phyloP scores from a whole-genome alignment of 2,888 invertebrate species.

The Hofmannophila pseudospretella region DNA sequence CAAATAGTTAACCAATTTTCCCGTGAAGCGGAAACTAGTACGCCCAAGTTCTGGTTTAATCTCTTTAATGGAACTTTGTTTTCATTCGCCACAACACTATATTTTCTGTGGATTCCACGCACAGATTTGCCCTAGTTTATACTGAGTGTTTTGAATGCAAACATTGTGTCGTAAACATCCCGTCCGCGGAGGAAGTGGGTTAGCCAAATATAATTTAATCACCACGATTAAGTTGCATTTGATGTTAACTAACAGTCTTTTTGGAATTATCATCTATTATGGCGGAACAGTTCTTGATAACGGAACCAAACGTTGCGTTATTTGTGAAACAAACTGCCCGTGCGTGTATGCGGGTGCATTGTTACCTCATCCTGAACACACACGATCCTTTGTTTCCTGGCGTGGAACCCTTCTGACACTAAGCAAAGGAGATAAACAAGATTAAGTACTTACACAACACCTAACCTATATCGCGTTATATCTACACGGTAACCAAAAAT shows the following conservation, averaged over 20 bases:
- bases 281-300: slow-evolving; percentile 5
- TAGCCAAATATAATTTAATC: slow-evolving; percentile 54
- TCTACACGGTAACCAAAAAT: slow-evolving; percentile 25
- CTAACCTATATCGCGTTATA: slow-evolving; percentile 25
- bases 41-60: slow-evolving; percentile 23
- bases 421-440: slow-evolving; percentile 46
- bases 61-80: slow-evolving; percentile 40
- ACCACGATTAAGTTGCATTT: slow-evolving; percentile 32
- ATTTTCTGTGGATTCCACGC: slow-evolving; percentile 25
- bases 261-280: slow-evolving; percentile 3
- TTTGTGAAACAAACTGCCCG: slow-evolving; percentile 34
- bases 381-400: slow-evolving; percentile 33
- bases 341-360: slow-evolving; percentile 54
- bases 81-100: slow-evolving; percentile 28
- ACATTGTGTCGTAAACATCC: slow-evolving; percentile 65
- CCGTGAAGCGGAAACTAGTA: slow-evolving; percentile 1
- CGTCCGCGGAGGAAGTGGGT: slow-evolving; percentile 49
- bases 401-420: slow-evolving; percentile 24
- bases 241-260: neutral
- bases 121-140: slow-evolving; percentile 44
- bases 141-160: slow-evolving; percentile 51
- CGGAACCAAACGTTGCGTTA: slow-evolving; percentile 25
- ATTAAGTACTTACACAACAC: slow-evolving; percentile 41
- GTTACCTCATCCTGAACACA: slow-evolving; percentile 39
- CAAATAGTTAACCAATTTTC: slow-evolving; percentile 6